Evolutionary conservation across 2,888 invertebrate species (phyloP), one percentile per base, ranked within the genome.

Genomic region (Zootermopsis nevadensis): DNA sequence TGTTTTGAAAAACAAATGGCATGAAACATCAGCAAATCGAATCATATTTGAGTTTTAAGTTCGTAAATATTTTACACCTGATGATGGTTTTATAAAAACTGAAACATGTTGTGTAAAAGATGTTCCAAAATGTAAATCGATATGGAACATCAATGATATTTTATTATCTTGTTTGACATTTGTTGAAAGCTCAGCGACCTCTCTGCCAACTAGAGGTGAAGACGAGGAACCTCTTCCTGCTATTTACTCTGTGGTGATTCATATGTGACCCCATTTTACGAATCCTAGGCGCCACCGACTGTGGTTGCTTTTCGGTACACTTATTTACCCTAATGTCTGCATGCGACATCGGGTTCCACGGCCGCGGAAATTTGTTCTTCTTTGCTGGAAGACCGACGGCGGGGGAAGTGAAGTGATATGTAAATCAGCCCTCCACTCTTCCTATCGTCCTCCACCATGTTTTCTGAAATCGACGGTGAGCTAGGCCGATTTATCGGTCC

Each of bases 401-500:
- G 30, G 2, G 12, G 69, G 22, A 30, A 30, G 12, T 66, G 66
- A n/a, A 33, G 69, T 69, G 74, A 74, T 74, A 74, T 74, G 74
- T 74, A 74, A 74, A 74, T 74, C 74, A n/a, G 74, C 35, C 24
- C n/a, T n/a, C n/a, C 74, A 38, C 35, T 74, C 24, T n/a, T 7
- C 38, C 27, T 24, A 7, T 33, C 31, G 10, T 33, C 74, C 38
- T 24, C 10, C 27, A 27, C 69, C 19, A 15, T 30, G 33, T 69
- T 69, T 33, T 69, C 69, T 12, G 38, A 33, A 74, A 74, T 74
- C 74, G 74, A 74, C 74, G 74, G 38, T 7, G 24, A 74, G 35
- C 55, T 33, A n/a, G 31, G 31, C 8, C 79, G 79, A 79, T 79
- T 79, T 79, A 79, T 79, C 38, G 79, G 66, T 27, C 55, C 66